Conservation (phyloP, 2,113 vertebrate species). For the Deroptyus accipitrinus region DNA sequence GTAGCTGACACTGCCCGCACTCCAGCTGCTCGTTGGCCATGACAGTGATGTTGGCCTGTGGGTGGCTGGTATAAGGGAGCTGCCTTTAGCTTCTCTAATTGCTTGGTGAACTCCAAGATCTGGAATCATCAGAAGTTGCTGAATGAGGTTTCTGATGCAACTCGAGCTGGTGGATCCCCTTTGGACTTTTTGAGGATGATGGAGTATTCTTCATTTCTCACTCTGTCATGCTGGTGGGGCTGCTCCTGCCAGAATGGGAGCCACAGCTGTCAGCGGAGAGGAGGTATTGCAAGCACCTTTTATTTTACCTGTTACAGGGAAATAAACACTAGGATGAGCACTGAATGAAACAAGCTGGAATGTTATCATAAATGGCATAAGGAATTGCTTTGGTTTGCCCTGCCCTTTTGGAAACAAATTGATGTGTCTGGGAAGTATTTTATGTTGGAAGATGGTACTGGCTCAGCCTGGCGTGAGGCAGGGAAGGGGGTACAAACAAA, state of each 20-base stretch:
- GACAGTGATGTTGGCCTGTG: not conserved
- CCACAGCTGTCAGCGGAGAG: not conserved
- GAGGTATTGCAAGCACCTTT: not conserved
- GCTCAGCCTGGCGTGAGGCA: not conserved
- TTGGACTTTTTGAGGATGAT: not conserved
- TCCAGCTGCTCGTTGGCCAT: accelerated
- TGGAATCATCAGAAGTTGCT: not conserved
- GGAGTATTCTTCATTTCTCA: not conserved
- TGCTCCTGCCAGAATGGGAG: not conserved
- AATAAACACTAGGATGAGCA: not conserved
- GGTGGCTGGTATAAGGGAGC: not conserved
- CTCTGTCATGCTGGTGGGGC: not conserved
- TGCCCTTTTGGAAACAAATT: not conserved
- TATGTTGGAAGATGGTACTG: not conserved
- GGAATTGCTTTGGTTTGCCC: not conserved
- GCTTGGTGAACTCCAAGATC: not conserved
- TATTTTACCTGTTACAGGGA: not conserved
- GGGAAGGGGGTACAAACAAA: not conserved
- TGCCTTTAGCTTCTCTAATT: not conserved
- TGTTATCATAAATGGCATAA: not conserved
- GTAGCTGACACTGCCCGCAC: not conserved
- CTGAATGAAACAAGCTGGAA: not conserved
- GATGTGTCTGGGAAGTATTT: not conserved
- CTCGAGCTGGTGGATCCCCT: not conserved
- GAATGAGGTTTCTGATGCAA: not conserved